Percentiles rank a stretch among this genome's conserved stretches.
phyloP scores from a whole-genome alignment of 2,113 vertebrate species.

The Patagioenas fasciata region DNA sequence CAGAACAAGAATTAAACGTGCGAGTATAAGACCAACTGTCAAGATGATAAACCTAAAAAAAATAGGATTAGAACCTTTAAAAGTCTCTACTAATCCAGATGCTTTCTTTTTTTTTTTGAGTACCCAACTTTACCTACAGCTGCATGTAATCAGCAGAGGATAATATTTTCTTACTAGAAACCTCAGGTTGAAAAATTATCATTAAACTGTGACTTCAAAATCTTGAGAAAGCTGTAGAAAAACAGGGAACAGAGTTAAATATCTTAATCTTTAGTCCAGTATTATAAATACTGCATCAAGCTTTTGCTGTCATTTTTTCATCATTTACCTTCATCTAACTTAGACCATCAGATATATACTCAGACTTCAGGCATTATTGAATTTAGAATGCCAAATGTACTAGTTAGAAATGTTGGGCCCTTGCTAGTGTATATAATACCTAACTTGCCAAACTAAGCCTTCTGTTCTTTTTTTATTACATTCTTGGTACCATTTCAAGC shows the following conservation, averaged over 20 bases:
- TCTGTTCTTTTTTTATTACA: conserved; percentile 14
- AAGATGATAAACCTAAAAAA: not conserved
- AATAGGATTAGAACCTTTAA: not conserved
- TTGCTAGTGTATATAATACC: not conserved
- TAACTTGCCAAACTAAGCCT: not conserved
- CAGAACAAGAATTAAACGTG: not conserved
- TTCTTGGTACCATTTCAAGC: not conserved
- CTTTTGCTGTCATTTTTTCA: not conserved
- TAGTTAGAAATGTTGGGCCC: not conserved
- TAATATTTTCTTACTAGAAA: not conserved
- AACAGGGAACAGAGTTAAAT: not conserved
- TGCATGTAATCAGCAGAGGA: not conserved
- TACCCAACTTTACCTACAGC: not conserved
- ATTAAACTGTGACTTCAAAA: not conserved
- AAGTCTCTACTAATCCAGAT: not conserved
- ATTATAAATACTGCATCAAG: not conserved
- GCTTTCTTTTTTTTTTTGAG: not conserved
- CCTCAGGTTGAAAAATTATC: not conserved
- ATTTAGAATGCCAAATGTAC: not conserved
- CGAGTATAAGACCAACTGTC: not conserved
- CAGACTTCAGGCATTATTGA: not conserved
- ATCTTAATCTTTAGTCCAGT: not conserved
- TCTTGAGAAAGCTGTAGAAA: not conserved
- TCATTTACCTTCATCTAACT: not conserved
- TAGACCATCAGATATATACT: not conserved